Conservation (phyloP, 1,140 invertebrate species). For the Telenomus remus region DNA sequence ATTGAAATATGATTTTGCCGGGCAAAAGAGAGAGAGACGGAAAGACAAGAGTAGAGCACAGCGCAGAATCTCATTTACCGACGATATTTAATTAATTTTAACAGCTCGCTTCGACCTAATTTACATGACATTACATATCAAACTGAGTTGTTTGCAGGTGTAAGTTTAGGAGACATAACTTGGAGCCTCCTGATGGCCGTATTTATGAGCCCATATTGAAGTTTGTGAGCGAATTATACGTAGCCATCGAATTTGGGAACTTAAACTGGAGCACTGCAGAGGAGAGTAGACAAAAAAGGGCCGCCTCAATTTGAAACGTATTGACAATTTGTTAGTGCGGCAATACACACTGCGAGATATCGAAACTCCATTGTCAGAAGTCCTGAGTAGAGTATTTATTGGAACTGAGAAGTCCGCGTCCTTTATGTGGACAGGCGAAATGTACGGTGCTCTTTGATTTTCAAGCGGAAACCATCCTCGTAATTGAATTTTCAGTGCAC, state of each 20-base stretch:
- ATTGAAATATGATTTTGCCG: conserved; percentile 8
- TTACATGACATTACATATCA: conserved; percentile 28
- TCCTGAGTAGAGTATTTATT: conserved; percentile 22
- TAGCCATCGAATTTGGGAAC: conserved; percentile 10
- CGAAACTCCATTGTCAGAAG: conserved; percentile 13
- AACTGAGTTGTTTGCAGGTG: conserved; percentile 21
- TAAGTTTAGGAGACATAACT: conserved; percentile 24
- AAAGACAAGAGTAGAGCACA: too few species aligned
- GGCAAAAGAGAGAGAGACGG: too few species aligned
- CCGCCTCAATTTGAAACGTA: conserved; percentile 1
- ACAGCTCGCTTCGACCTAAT: conserved; percentile 24
- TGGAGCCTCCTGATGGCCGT: conserved; percentile 14
- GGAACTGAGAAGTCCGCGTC: conserved; percentile 11
- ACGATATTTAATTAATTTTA: conserved; percentile 38
- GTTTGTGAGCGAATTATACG: conserved; percentile 26
- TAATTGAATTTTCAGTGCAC: conserved; percentile 28
- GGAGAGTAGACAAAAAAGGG: conserved; percentile 1
- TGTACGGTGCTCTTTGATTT: conserved; percentile 18
- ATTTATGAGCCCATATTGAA: conserved; percentile 13
- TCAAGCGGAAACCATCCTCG: conserved; percentile 7
- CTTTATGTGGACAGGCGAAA: conserved; percentile 10
- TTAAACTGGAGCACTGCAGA: too few species aligned
- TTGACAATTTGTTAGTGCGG: conserved; percentile 11
- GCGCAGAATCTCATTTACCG: conserved; percentile 2
- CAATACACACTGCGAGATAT: conserved; percentile 9